Evolutionary conservation across 2,888 invertebrate species (phyloP).

Genomic region (Steinernema scapterisci): DNA sequence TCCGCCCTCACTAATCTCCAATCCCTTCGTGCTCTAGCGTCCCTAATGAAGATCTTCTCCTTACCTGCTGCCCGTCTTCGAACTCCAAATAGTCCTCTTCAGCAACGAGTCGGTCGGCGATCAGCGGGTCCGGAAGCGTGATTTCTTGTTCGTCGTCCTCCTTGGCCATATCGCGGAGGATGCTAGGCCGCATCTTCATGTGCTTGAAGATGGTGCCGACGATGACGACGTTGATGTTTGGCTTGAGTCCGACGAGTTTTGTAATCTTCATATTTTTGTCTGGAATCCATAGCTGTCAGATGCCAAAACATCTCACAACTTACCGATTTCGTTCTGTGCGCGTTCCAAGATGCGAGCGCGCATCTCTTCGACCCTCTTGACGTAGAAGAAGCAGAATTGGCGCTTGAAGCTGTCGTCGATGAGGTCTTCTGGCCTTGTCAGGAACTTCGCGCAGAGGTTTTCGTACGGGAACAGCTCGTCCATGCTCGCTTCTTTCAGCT

Average conservation of each 20-base stretch:
- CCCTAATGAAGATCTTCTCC: not conserved
- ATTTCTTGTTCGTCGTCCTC: slow-evolving; percentile 15
- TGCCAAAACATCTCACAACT: not conserved
- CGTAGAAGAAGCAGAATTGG: slow-evolving; percentile 11
- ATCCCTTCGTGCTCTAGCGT: too few relatives aligned
- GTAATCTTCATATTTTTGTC: not conserved
- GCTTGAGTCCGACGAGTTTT: slow-evolving; percentile 3
- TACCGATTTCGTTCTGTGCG: slow-evolving; percentile 5
- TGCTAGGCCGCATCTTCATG: slow-evolving; percentile 11
- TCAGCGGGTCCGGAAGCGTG: not conserved
- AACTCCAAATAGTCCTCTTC: slow-evolving; percentile 11
- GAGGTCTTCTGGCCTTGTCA: not conserved
- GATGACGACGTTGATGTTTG: not conserved
- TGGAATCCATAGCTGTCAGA: not conserved
- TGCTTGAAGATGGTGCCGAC: slow-evolving; percentile 6
- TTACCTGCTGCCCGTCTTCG: slow-evolving; percentile 11
- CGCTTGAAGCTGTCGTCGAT: not conserved
- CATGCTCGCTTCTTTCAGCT: too few relatives aligned
- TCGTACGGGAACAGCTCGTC: not conserved
- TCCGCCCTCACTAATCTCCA: too few relatives aligned
- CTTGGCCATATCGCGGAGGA: slow-evolving; percentile 4
- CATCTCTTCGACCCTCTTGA: not conserved
- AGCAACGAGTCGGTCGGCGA: not conserved
- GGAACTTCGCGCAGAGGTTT: not conserved
- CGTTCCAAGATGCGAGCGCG: not conserved